Evolutionary conservation across 2,113 vertebrate genomes (phyloP), one percentile per base, ranked within the genome.

Genomic region (Odobenus rosmarus): DNA sequence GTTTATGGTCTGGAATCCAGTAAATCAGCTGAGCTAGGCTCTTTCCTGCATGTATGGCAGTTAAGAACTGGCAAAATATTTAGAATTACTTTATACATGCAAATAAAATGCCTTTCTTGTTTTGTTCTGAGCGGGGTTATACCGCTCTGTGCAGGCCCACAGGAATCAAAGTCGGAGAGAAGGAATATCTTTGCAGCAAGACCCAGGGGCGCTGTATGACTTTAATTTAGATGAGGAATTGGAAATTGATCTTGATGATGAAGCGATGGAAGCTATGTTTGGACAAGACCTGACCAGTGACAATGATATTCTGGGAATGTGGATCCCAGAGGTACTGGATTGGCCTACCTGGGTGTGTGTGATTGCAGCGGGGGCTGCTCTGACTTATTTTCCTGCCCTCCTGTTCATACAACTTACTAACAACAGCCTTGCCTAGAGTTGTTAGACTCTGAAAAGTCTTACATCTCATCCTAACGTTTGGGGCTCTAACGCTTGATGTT

Each of bases 341-440:
- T 99, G 99, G 99, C 99, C 99, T 99, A 99, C 99, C 99, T 99
- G 99, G 99, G 99, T 99, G 99, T 99, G 99, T 99, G 99, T 99
- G 99, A 99, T 97, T 98, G 99, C 99, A 99, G 99, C 99, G 96
- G 98, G 98, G 98, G 99, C 99, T 99, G 99, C 99, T 99, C 98
- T 98, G 98, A 98, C 98, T 99, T 98, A 90, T 6, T 97, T 97
- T 98, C 97, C 93, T 98, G 98, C 98, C 98, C 96, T 95, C 92
- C 95, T 96, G 49, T 97, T 95, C 81, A 59, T 95, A 55, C 46
- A 95, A 87, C 93, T 96, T 96, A 90, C 90, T 96, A 80, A 90
- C 49, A 94, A 64, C 81, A 93, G 82, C 88, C 62, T 97, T 96
- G 72, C 77, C 49, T 88, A 69, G 71, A 76, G 39, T 96, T 89